Percentiles rank a stretch among this genome's conserved stretches.
These are phyloP conservation scores for Eristalinus sepulchralis DNA, from an alignment of 2,888 invertebrate genomes.

Conservation along the genomic window DNA sequence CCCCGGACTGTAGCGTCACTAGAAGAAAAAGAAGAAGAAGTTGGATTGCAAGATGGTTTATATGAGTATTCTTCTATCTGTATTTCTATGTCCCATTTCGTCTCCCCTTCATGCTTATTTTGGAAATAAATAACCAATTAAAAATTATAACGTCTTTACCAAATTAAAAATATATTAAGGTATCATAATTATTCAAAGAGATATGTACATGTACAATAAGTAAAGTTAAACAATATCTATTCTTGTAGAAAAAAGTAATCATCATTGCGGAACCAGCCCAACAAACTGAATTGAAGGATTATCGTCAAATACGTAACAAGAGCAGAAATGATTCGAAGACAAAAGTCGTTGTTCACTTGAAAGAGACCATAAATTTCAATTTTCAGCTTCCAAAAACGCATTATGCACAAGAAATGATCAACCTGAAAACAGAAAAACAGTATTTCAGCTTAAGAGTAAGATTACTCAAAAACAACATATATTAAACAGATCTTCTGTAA, in stretches of 20 bases:
- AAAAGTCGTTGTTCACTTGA: constrained; percentile 17
- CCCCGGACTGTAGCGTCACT: no score
- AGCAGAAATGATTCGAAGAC: constrained; percentile 4
- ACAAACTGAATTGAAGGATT: constrained; percentile 9
- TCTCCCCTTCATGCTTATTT: no score
- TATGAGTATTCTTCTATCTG: no score
- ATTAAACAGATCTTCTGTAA: no score
- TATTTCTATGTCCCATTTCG: no score
- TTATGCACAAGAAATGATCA: not conserved
- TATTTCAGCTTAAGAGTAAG: not conserved
- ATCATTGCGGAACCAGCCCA: constrained; percentile 10
- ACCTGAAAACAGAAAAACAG: not conserved
- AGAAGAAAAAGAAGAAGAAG: no score
- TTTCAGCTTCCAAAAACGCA: not conserved
- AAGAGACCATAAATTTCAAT: constrained; percentile 27
- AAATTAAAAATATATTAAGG: no score
- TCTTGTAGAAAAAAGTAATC: not conserved
- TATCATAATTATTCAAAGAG: no score
- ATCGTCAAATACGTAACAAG: constrained; percentile 15
- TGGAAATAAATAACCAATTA: no score
- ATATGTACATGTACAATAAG: not conserved
- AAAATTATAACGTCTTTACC: no score
- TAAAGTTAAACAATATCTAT: not conserved
- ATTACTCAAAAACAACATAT: not conserved
- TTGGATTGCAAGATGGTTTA: no score